Conservation (phyloP, 2,797 vertebrate genomes). For the Falco peregrinus region DNA sequence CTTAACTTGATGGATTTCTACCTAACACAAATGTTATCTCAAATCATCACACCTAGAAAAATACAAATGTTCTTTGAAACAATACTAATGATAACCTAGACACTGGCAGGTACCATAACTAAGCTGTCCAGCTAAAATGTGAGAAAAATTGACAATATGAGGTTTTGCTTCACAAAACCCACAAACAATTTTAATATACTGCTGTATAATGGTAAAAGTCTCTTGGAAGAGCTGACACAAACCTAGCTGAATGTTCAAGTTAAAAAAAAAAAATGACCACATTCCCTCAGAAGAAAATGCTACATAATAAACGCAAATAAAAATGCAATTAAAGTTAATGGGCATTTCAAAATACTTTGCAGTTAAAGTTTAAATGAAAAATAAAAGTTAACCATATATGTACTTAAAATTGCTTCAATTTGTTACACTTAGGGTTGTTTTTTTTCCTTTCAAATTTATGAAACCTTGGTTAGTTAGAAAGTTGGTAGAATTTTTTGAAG, state of each 20-base stretch:
- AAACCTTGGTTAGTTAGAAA: not conserved
- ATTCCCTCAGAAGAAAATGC: not conserved
- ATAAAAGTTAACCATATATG: not conserved
- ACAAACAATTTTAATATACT: not conserved
- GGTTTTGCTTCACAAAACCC: not conserved
- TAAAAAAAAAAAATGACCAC: not conserved
- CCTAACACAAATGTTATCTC: not conserved
- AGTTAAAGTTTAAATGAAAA: constrained; percentile 11
- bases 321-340: constrained; percentile 31
- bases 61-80: not conserved
- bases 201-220: not conserved
- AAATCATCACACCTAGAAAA: not conserved
- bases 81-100: not conserved
- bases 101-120: not conserved
- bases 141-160: not conserved
- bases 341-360: not conserved
- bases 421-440: not conserved
- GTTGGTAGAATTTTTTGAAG: not conserved
- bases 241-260: not conserved
- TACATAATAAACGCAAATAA: not conserved
- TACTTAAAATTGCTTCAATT: not conserved
- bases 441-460: not conserved
- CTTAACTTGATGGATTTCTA: not conserved
- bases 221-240: not conserved
- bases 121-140: not conserved